phyloP scores from a whole-genome alignment of 2,113 vertebrate species.

The Scopus umbretta region DNA sequence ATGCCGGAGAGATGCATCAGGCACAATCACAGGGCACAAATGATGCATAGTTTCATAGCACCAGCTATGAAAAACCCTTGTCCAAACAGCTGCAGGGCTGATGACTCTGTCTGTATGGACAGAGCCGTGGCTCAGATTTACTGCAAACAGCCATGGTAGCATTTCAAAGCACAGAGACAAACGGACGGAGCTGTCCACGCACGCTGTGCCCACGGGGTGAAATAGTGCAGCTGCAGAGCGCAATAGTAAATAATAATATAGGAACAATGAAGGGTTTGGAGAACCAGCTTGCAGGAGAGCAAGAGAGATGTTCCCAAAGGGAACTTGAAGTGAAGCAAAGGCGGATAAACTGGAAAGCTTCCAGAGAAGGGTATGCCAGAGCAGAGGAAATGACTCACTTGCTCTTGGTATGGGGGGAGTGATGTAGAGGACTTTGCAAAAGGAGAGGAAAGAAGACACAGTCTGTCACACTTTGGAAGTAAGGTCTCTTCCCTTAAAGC shows the following conservation, averaged over 20 bases:
- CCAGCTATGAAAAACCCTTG: background rate
- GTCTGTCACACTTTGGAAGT: background rate
- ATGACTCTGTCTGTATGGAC: background rate
- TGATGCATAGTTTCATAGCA: rapidly evolving
- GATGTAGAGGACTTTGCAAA: background rate
- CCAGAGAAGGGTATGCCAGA: background rate
- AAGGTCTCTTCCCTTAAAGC: background rate
- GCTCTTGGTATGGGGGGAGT: background rate
- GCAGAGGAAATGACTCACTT: background rate
- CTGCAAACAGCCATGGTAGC: background rate
- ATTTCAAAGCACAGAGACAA: background rate
- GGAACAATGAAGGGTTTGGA: background rate
- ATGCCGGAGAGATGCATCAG: background rate
- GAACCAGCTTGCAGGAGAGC: background rate
- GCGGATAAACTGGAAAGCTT: background rate
- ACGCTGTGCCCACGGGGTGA: background rate
- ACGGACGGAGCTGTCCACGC: background rate
- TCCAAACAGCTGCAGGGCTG: background rate
- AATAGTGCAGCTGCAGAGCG: background rate
- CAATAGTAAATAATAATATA: background rate
- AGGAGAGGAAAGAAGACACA: background rate
- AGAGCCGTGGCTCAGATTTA: background rate
- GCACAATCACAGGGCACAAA: background rate
- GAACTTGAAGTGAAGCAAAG: background rate
- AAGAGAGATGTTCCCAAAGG: background rate